Evolutionary conservation across 1,140 invertebrate species (phyloP).

Genomic region (Zaprionus inermis): DNA sequence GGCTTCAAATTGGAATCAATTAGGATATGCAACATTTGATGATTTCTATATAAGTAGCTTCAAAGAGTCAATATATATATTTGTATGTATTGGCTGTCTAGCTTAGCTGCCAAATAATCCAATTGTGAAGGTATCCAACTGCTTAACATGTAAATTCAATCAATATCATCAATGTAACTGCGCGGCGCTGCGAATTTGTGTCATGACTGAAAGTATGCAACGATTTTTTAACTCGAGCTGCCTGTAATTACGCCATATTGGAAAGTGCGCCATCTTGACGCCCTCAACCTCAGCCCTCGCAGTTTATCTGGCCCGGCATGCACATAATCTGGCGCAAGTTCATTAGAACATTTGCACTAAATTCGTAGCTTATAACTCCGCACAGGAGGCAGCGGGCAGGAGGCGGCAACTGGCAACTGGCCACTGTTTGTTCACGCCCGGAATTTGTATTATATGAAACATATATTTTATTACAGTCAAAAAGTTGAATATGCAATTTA

Average conservation of each 20-base stretch:
- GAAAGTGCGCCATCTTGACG: conserved; percentile 2
- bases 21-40: neutral
- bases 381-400: neutral
- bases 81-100: too few relatives aligned
- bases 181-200: conserved; percentile 56
- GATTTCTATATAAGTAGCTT: neutral
- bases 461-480: conserved; percentile 66
- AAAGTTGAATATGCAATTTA: conserved; percentile 76
- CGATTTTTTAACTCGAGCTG: neutral
- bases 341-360: conserved; percentile 57
- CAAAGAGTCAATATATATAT: too few relatives aligned
- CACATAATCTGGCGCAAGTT: conserved; percentile 50
- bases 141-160: conserved; percentile 8
- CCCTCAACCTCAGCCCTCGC: conserved; percentile 23
- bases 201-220: conserved; percentile 44
- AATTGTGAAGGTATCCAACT: neutral
- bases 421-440: conserved; percentile 43
- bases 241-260: neutral
- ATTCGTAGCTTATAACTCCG: conserved; percentile 12
- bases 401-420: conserved; percentile 38
- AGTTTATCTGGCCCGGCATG: conserved; percentile 19
- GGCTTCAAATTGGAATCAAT: neutral
- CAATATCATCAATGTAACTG: conserved; percentile 5
- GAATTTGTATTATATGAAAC: conserved; percentile 59
- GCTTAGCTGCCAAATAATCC: neutral